phyloP scores from a whole-genome alignment of 2,888 invertebrate genomes.

The Suillia variegata region DNA sequence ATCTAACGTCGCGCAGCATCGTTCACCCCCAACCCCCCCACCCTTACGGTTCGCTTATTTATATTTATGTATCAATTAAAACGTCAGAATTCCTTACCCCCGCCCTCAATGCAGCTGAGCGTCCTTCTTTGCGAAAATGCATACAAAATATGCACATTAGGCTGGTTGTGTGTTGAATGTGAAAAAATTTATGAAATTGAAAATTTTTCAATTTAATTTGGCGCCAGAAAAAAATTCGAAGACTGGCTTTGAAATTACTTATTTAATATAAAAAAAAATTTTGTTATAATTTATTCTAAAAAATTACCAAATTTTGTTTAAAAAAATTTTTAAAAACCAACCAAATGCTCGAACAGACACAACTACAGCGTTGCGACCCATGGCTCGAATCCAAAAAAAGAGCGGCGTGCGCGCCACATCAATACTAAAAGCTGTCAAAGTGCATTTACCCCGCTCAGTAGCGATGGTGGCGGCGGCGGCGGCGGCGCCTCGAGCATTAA shows the following conservation, averaged over 20 bases:
- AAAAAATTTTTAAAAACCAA: neutral
- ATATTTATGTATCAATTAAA: constrained; percentile 6
- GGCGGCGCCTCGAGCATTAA: neutral
- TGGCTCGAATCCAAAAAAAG: neutral
- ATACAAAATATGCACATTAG: neutral
- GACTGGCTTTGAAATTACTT: too few relatives aligned
- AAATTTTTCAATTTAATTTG: too few relatives aligned
- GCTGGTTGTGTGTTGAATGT: too few relatives aligned
- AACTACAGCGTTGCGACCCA: neutral
- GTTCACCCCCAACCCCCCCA: neutral
- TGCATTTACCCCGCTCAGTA: constrained; percentile 1
- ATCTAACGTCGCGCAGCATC: too few relatives aligned
- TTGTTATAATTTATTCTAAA: too few relatives aligned
- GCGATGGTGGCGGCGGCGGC: too few relatives aligned
- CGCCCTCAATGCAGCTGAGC: neutral
- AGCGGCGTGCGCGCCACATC: neutral
- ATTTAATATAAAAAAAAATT: too few relatives aligned
- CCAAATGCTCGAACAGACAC: neutral
- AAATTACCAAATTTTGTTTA: too few relatives aligned
- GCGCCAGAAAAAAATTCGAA: too few relatives aligned
- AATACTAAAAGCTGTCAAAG: neutral
- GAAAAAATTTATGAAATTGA: too few relatives aligned
- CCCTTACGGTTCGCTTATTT: neutral
- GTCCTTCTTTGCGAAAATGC: neutral
- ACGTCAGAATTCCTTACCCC: neutral